Conservation (phyloP, 2,888 invertebrate genomes). For the Margaritifera margaritifera region DNA sequence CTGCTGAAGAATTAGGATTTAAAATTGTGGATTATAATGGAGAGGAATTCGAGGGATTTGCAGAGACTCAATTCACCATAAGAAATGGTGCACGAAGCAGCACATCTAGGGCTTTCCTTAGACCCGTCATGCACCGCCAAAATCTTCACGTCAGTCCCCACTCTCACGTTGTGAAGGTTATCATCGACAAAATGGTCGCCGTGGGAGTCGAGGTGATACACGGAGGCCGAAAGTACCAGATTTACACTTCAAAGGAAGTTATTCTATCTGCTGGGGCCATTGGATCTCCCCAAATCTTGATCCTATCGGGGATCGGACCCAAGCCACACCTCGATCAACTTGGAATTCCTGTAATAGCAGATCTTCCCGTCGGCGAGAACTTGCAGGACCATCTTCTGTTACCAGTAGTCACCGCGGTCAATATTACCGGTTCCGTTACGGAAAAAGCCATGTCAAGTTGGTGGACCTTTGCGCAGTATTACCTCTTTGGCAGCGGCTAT, state of each 20-base stretch:
- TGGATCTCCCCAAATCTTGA: slow-evolving; percentile 68
- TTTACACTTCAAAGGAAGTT: slow-evolving; percentile 55
- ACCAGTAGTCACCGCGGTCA: slow-evolving; percentile 2
- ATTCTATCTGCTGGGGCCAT: slow-evolving; percentile 70
- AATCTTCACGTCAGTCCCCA: slow-evolving; percentile 55
- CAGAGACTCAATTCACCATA: slow-evolving; percentile 14
- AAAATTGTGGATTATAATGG: slow-evolving; percentile 40
- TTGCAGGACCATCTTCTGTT: slow-evolving; percentile 59
- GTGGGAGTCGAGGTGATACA: slow-evolving; percentile 51
- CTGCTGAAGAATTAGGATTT: slow-evolving; percentile 78
- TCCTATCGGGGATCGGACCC: slow-evolving; percentile 72
- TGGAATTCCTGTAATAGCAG: slow-evolving; percentile 59
- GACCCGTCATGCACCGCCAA: slow-evolving; percentile 51
- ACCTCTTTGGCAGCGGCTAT: neutral
- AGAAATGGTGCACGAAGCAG: slow-evolving; percentile 60
- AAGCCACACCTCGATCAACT: slow-evolving; percentile 62
- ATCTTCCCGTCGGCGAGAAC: slow-evolving; percentile 67
- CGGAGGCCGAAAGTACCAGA: slow-evolving; percentile 34
- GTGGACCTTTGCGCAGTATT: neutral
- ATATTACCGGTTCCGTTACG: neutral
- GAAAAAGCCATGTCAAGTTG: too few relatives aligned
- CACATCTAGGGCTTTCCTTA: slow-evolving; percentile 63
- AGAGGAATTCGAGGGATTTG: slow-evolving; percentile 25
- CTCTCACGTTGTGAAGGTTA: slow-evolving; percentile 51
- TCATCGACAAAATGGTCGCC: slow-evolving; percentile 43